Evolutionary conservation across 2,113 vertebrate genomes (phyloP).

Genomic region (Aythya baeri): DNA sequence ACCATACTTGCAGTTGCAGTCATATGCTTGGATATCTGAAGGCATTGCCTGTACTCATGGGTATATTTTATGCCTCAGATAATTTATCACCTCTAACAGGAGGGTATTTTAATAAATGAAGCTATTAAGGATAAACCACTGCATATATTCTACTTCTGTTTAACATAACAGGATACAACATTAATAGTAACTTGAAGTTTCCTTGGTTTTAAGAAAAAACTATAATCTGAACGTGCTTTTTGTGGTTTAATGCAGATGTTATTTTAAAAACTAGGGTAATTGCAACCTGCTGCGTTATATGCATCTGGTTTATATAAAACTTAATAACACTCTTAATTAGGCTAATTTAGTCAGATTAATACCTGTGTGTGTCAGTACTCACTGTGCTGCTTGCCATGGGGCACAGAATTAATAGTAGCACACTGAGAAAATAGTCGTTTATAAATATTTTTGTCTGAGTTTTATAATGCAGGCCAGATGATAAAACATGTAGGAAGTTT

Average conservation of each 20-base stretch:
- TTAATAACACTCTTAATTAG: constrained; percentile 79
- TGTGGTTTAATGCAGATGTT: constrained; percentile 71
- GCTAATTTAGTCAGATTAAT: constrained; percentile 80
- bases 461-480: constrained; percentile 7
- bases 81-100: constrained; percentile 56
- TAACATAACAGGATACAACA: constrained; percentile 11
- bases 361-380: constrained; percentile 65
- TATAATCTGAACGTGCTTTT: constrained; percentile 57
- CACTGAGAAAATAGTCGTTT: constrained; percentile 61
- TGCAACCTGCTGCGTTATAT: constrained; percentile 71
- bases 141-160: constrained; percentile 39
- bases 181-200: constrained; percentile 52
- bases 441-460: constrained; percentile 58
- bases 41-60: constrained; percentile 1
- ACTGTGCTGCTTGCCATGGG: constrained; percentile 62
- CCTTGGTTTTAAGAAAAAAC: constrained; percentile 43
- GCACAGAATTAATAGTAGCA: constrained; percentile 63
- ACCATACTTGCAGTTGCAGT: constrained; percentile 52
- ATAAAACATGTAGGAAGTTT: not conserved
- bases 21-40: not conserved
- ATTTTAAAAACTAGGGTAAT: constrained; percentile 77
- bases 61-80: constrained; percentile 55
- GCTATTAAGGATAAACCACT: constrained; percentile 57
- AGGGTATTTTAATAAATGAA: constrained; percentile 63
- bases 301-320: constrained; percentile 72